These are phyloP conservation scores for Drosophila busckii DNA, from an alignment of 1,140 invertebrate genomes.

Conservation along the genomic window DNA sequence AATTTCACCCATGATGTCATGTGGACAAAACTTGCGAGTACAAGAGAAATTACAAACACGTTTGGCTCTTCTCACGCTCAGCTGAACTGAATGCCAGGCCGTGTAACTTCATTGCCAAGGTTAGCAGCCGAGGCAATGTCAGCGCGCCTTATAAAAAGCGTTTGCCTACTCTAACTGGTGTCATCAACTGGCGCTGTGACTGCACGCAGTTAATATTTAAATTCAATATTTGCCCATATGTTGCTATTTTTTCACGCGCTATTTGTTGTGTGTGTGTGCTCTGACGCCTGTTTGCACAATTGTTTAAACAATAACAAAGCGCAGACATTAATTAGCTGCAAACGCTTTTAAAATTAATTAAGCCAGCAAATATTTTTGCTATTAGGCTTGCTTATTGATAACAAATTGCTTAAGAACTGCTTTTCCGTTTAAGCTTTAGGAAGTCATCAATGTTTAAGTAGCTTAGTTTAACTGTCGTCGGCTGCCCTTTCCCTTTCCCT, in stretches of 20 bases:
- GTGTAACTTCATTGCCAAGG: slow-evolving; percentile 23
- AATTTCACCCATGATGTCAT: slow-evolving; percentile 61
- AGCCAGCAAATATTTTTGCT: slow-evolving; percentile 48
- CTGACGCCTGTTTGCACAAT: slow-evolving; percentile 53
- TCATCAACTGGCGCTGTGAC: not conserved
- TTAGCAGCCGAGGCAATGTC: not conserved
- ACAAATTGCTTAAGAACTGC: slow-evolving; percentile 10
- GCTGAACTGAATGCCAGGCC: slow-evolving; percentile 17
- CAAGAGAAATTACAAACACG: slow-evolving; percentile 50
- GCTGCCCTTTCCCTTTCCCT: slow-evolving; percentile 11
- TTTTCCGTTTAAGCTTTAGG: slow-evolving; percentile 18
- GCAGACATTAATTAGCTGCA: slow-evolving; percentile 57
- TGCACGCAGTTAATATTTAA: slow-evolving; percentile 28
- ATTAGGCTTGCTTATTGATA: slow-evolving; percentile 25
- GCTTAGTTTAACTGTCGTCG: slow-evolving; percentile 40
- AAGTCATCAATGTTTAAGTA: slow-evolving; percentile 42
- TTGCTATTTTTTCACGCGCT: slow-evolving; percentile 4
- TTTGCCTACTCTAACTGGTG: no score
- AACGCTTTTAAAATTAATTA: slow-evolving; percentile 37
- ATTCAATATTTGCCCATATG: slow-evolving; percentile 31
- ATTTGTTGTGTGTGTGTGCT: no score
- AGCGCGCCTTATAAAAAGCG: no score
- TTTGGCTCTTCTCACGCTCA: slow-evolving; percentile 22
- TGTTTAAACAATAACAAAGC: slow-evolving; percentile 41
- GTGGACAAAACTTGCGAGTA: not conserved